Percentiles rank a stretch among this genome's conserved stretches.
phyloP scores from a whole-genome alignment of 2,113 vertebrate species.

The Camelus dromedarius region DNA sequence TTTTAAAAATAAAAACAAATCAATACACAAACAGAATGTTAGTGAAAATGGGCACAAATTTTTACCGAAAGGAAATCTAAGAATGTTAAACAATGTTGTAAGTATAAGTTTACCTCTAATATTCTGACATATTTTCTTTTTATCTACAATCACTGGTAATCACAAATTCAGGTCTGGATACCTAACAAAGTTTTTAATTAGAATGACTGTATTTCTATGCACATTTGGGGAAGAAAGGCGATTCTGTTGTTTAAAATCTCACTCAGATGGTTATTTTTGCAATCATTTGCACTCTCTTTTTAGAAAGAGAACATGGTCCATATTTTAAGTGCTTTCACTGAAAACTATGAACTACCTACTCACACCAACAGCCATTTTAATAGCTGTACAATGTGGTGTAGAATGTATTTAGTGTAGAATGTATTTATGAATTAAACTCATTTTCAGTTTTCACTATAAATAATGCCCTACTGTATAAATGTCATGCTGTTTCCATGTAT shows the following conservation, averaged over 20 bases:
- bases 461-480: neutral
- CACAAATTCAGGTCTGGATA: neutral
- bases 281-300: neutral
- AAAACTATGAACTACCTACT: neutral
- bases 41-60: neutral
- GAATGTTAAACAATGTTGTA: neutral
- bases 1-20: neutral
- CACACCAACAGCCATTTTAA: neutral
- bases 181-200: neutral
- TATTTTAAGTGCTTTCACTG: neutral
- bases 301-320: neutral
- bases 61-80: neutral
- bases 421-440: neutral
- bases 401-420: too few relatives aligned
- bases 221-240: neutral
- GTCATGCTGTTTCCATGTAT: neutral
- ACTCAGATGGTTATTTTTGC: neutral
- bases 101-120: neutral
- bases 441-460: neutral
- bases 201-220: neutral
- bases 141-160: neutral
- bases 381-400: neutral
- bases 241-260: neutral
- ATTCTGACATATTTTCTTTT: neutral
- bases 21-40: neutral